phyloP scores from a whole-genome alignment of 2,113 vertebrate species.

The Nycticebus coucang region DNA sequence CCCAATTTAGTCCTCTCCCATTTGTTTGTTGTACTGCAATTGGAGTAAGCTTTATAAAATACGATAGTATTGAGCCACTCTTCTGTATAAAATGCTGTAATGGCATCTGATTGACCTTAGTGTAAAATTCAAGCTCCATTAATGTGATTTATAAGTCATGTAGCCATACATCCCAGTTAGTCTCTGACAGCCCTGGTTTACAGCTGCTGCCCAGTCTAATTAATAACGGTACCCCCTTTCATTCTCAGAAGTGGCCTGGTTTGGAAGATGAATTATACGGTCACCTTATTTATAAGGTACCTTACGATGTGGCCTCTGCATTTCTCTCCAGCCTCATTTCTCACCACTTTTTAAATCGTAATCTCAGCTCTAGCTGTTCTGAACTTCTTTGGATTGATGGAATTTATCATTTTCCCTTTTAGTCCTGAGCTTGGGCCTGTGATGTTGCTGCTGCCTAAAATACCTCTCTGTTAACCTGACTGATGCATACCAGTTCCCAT shows the following conservation, averaged over 20 bases:
- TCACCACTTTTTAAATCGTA: conserved; percentile 24
- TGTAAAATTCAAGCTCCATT: neutral
- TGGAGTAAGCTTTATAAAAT: conserved; percentile 17
- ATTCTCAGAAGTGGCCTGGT: conserved; percentile 1
- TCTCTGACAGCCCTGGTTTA: conserved; percentile 2
- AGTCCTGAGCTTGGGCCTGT: neutral
- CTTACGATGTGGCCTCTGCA: neutral
- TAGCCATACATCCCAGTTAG: neutral
- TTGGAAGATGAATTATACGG: neutral
- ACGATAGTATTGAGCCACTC: neutral
- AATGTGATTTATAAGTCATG: neutral
- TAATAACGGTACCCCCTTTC: neutral
- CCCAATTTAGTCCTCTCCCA: neutral
- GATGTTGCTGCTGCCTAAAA: neutral
- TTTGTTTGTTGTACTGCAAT: neutral
- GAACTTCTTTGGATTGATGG: conserved; percentile 2
- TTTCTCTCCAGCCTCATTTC: neutral
- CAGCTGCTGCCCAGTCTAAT: neutral
- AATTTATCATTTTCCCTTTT: neutral
- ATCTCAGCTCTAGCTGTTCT: neutral
- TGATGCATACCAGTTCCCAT: neutral
- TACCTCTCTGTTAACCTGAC: neutral
- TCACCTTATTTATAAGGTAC: conserved; percentile 24
- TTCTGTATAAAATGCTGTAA: neutral
- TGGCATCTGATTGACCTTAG: neutral